Conservation (phyloP, 2,113 vertebrate genomes). For the Choloepus hoffmanni region DNA sequence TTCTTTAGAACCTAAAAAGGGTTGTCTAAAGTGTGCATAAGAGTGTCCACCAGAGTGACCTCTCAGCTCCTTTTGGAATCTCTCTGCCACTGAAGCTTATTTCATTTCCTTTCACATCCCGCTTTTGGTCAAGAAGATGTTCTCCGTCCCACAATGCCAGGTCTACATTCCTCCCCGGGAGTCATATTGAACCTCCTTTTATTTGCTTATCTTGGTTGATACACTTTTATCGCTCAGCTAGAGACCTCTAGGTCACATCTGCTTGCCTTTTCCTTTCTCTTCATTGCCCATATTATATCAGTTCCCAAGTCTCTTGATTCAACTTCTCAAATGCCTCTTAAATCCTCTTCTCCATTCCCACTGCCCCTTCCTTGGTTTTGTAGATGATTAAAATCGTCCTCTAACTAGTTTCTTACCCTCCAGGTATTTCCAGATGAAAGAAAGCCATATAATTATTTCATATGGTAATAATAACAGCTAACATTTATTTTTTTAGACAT, state of each 20-base stretch:
- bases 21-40: too few relatives aligned
- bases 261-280: neutral
- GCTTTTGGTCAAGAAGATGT: too few relatives aligned
- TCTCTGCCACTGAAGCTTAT: too few relatives aligned
- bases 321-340: neutral
- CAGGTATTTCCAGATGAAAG: neutral
- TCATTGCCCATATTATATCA: neutral
- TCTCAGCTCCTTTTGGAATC: too few relatives aligned
- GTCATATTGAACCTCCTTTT: neutral
- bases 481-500: conserved; percentile 70
- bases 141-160: too few relatives aligned
- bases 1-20: too few relatives aligned
- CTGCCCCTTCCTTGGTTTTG: neutral
- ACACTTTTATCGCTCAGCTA: neutral
- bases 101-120: too few relatives aligned
- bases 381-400: neutral
- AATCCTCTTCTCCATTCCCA: neutral
- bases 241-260: neutral
- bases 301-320: neutral
- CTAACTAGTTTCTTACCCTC: neutral
- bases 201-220: neutral
- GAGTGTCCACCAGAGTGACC: too few relatives aligned
- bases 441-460: neutral
- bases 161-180: too few relatives aligned
- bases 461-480: neutral